phyloP scores from a whole-genome alignment of 2,113 vertebrate species.

The Podocnemis expansa region DNA sequence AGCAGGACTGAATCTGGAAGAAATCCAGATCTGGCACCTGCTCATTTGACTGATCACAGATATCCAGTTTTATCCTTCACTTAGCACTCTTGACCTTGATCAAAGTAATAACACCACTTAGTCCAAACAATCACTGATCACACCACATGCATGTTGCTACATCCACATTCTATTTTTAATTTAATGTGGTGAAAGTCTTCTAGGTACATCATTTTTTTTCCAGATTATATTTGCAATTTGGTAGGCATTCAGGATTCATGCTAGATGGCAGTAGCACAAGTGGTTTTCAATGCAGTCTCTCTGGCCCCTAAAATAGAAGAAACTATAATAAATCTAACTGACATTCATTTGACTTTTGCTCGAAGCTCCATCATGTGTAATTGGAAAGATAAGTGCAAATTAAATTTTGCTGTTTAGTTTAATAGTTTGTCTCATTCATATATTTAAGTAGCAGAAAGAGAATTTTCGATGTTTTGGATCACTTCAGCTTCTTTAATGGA shows the following conservation, averaged over 20 bases:
- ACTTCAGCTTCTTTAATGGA: not conserved
- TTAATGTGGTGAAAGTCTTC: constrained; percentile 8
- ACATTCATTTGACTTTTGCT: not conserved
- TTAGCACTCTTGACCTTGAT: not conserved
- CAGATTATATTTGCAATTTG: not conserved
- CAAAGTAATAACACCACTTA: not conserved
- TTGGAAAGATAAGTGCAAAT: constrained; percentile 29
- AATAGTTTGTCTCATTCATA: not conserved
- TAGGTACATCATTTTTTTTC: constrained; percentile 24
- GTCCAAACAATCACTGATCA: not conserved
- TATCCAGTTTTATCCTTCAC: not conserved
- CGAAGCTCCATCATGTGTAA: not conserved
- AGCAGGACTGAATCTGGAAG: constrained; percentile 25
- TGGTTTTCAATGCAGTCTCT: not conserved
- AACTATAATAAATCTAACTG: constrained; percentile 12
- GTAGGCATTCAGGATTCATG: constrained; percentile 4
- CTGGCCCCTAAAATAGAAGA: not conserved
- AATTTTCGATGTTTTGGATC: not conserved
- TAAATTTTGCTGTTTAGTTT: constrained; percentile 18
- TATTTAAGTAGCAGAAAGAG: constrained; percentile 14
- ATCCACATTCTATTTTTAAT: constrained; percentile 8
- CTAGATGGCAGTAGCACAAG: not conserved
- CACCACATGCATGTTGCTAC: not conserved
- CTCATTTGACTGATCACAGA: not conserved
- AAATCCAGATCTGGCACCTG: not conserved